phyloP scores from a whole-genome alignment of 2,888 invertebrate species.

The Plusia festucae region DNA sequence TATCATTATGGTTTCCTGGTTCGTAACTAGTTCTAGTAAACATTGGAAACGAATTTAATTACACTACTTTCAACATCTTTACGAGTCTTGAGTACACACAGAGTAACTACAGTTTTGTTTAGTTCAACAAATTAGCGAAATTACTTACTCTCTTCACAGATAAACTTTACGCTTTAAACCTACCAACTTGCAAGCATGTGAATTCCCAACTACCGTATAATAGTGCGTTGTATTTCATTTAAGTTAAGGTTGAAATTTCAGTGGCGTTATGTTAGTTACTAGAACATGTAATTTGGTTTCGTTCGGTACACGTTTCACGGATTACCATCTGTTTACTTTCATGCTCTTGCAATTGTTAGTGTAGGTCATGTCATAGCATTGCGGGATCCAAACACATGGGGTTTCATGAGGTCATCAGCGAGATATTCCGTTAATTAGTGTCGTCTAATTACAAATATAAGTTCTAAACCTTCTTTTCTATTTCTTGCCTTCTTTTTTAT shows the following conservation, averaged over 20 bases:
- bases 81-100: constrained; percentile 39
- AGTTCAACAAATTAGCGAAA: constrained; percentile 66
- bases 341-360: constrained; percentile 61
- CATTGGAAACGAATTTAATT: constrained; percentile 54
- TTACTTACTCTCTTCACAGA: constrained; percentile 59
- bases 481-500: not conserved
- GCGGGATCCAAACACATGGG: constrained; percentile 14
- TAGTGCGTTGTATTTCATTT: constrained; percentile 11
- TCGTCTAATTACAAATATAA: constrained; percentile 9
- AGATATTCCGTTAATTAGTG: constrained; percentile 32
- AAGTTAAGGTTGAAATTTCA: constrained; percentile 29
- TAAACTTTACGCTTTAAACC: constrained; percentile 57
- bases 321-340: constrained; percentile 64
- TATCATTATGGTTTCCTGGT: constrained; percentile 37
- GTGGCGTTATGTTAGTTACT: constrained; percentile 19
- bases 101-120: constrained; percentile 49
- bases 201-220: constrained; percentile 11
- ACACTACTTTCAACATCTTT: constrained; percentile 52
- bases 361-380: constrained; percentile 57
- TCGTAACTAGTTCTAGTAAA: constrained; percentile 32
- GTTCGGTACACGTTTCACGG: constrained; percentile 60
- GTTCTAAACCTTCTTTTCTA: not conserved
- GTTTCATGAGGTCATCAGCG: constrained; percentile 28
- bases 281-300: constrained; percentile 27
- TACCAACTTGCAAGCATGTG: constrained; percentile 25